Conservation (phyloP, 1,140 invertebrate genomes). For the Lordiphosa clarofinis region DNA sequence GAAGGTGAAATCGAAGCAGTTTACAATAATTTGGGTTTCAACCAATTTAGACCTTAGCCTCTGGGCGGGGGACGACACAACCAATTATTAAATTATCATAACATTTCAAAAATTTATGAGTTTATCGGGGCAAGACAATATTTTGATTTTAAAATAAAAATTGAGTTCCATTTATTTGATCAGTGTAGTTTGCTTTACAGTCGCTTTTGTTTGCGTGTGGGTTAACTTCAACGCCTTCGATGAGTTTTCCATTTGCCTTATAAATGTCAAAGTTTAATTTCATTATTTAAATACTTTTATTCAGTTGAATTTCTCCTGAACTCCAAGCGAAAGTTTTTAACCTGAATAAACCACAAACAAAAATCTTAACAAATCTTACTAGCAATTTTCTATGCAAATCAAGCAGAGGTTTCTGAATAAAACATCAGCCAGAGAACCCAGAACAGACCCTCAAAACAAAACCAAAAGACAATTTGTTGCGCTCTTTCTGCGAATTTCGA, state of each 20-base stretch:
- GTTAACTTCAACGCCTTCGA: too few relatives aligned
- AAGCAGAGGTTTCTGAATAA: constrained; percentile 47
- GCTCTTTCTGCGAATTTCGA: constrained; percentile 25
- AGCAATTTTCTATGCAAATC: constrained; percentile 70
- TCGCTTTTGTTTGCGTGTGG: too few relatives aligned
- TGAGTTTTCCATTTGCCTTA: constrained; percentile 24
- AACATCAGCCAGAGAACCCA: constrained; percentile 40
- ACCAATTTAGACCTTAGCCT: too few relatives aligned
- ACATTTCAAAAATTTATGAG: too few relatives aligned
- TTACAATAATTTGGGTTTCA: too few relatives aligned
- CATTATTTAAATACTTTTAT: not conserved
- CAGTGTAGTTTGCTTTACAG: too few relatives aligned
- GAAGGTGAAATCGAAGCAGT: too few relatives aligned
- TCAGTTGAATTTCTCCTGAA: constrained; percentile 27
- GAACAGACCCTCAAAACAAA: constrained; percentile 1
- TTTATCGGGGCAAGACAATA: too few relatives aligned
- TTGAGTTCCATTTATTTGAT: too few relatives aligned
- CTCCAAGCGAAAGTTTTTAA: constrained; percentile 32
- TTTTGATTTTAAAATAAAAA: too few relatives aligned
- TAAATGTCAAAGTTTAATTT: constrained; percentile 59
- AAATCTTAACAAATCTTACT: constrained; percentile 45
- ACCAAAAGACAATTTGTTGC: constrained; percentile 15
- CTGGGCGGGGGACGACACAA: too few relatives aligned
- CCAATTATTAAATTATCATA: too few relatives aligned
- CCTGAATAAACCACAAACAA: constrained; percentile 19